A percentile compares a stretch with the other conserved stretches of the same genome.
Conservation (phyloP, 2,113 vertebrate species). For the Pleuronectes platessa region DNA sequence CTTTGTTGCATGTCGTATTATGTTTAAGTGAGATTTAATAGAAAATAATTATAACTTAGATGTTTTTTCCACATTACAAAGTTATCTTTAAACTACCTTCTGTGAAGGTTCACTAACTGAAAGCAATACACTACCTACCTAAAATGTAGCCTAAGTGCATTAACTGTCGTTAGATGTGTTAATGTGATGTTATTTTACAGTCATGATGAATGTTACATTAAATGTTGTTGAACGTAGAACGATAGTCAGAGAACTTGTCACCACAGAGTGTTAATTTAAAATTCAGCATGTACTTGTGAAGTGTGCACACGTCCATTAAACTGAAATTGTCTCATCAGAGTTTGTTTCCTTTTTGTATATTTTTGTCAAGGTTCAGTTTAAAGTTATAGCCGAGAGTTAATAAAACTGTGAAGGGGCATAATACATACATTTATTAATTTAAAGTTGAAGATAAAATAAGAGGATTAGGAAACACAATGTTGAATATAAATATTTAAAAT, state of each 20-base stretch:
- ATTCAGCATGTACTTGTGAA: constrained; percentile 68
- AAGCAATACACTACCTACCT: constrained; percentile 50
- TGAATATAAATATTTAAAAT: too few relatives aligned
- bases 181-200: constrained; percentile 33
- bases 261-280: constrained; percentile 50
- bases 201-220: constrained; percentile 30
- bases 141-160: constrained; percentile 24
- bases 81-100: constrained; percentile 63
- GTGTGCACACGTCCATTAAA: constrained; percentile 68
- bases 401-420: neutral
- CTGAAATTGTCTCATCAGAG: constrained; percentile 22
- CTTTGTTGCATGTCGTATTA: constrained; percentile 46
- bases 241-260: constrained; percentile 30
- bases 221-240: constrained; percentile 46
- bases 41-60: constrained; percentile 15
- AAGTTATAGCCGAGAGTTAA: too few relatives aligned
- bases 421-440: too few relatives aligned
- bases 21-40: constrained; percentile 17
- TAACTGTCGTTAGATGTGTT: constrained; percentile 12
- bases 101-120: constrained; percentile 68
- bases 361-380: neutral
- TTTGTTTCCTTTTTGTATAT: constrained; percentile 5
- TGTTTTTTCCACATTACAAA: constrained; percentile 35
- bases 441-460: too few relatives aligned
- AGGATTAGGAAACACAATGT: too few relatives aligned